phyloP scores from a whole-genome alignment of 1,140 invertebrate species.

The Drosophila micromelanica region DNA sequence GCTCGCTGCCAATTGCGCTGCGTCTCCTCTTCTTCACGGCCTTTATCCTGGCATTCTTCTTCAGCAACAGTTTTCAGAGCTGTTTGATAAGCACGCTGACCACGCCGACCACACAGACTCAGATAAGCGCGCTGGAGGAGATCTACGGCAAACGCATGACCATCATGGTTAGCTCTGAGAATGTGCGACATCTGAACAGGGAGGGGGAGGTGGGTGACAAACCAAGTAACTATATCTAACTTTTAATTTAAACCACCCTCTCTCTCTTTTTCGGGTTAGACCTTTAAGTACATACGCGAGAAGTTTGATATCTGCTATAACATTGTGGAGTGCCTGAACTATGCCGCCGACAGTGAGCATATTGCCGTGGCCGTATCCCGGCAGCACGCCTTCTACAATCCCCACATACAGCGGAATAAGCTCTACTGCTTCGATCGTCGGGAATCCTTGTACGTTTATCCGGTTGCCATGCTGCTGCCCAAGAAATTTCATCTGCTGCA shows the following conservation, averaged over 20 bases:
- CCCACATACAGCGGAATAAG: conserved; percentile 57
- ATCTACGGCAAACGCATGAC: conserved; percentile 71
- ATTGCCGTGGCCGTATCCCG: conserved; percentile 75
- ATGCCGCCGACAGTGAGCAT: conserved; percentile 58
- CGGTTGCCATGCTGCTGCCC: conserved; percentile 75
- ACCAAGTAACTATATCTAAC: background rate
- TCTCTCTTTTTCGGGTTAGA: conserved; percentile 29
- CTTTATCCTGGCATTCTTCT: conserved; percentile 69
- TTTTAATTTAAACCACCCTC: background rate
- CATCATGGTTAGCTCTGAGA: conserved; percentile 72
- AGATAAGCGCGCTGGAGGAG: conserved; percentile 63
- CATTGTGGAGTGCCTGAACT: conserved; percentile 73
- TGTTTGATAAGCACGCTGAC: conserved; percentile 79
- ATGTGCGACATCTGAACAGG: conserved; percentile 73
- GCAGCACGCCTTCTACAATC: conserved; percentile 77
- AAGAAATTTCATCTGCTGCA: conserved; percentile 76
- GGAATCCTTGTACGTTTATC: conserved; percentile 75
- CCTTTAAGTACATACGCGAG: conserved; percentile 78
- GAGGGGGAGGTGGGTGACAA: conserved; percentile 63
- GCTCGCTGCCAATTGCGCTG: conserved; percentile 36
- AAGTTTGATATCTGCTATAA: conserved; percentile 79
- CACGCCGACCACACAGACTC: conserved; percentile 54
- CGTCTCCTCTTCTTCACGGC: conserved; percentile 45
- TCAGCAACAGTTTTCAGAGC: conserved; percentile 77
- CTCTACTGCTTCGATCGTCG: conserved; percentile 74